phyloP scores from a whole-genome alignment of 2,113 vertebrate genomes.

The Ranitomeya variabilis region DNA sequence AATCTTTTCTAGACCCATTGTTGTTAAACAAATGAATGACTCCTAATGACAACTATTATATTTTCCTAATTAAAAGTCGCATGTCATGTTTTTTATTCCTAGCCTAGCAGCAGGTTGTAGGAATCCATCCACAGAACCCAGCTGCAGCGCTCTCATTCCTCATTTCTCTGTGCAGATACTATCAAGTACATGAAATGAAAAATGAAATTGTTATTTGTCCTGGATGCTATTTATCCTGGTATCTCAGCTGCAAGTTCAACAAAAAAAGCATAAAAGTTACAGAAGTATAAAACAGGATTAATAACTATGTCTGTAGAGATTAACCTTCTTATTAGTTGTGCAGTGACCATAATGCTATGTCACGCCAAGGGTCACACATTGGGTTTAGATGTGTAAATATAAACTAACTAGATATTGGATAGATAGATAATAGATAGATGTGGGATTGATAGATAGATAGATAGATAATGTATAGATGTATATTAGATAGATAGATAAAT shows the following conservation, averaged over 20 bases:
- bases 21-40: conserved; percentile 17
- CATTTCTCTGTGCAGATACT: conserved; percentile 35
- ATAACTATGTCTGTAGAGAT: conserved; percentile 27
- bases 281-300: conserved; percentile 40
- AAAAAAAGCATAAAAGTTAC: conserved; percentile 27
- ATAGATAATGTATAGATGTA: too few species aligned
- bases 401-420: not conserved
- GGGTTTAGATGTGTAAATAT: not conserved
- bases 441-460: too few species aligned
- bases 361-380: not conserved
- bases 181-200: conserved; percentile 49
- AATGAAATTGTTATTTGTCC: conserved; percentile 48
- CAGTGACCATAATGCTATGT: not conserved
- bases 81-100: not conserved
- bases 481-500: too few species aligned
- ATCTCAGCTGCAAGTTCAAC: conserved; percentile 32
- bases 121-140: not conserved
- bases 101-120: conserved; percentile 19
- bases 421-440: conserved; percentile 10
- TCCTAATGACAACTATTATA: conserved; percentile 11
- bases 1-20: conserved; percentile 1
- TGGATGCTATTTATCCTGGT: conserved; percentile 34
- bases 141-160: conserved; percentile 9
- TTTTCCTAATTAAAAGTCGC: conserved; percentile 46
- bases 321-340: conserved; percentile 22